These are phyloP conservation scores for Pyrrhia umbra DNA, from an alignment of 2,888 invertebrate species.

Conservation along the genomic window DNA sequence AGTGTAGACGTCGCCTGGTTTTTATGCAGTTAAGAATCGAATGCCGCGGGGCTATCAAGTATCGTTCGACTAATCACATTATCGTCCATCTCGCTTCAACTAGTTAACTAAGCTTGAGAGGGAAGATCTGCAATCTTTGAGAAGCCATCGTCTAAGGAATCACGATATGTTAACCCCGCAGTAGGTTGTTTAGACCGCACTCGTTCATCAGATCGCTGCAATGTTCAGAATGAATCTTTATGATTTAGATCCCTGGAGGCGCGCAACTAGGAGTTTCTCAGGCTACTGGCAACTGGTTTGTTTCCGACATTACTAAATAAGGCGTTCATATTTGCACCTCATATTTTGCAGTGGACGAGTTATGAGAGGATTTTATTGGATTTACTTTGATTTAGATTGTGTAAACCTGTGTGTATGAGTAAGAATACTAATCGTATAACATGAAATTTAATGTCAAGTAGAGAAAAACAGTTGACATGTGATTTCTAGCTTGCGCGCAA, in stretches of 20 bases:
- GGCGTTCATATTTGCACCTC: conserved; percentile 84
- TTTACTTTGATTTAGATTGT: conserved; percentile 75
- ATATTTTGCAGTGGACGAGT: conserved; percentile 74
- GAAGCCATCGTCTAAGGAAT: conserved; percentile 68
- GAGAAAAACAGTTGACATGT: conserved; percentile 41
- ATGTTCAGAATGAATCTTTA: conserved; percentile 84
- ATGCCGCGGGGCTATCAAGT: conserved; percentile 77
- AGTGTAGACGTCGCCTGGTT: conserved; percentile 79
- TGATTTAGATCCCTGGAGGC: conserved; percentile 83
- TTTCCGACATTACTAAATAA: conserved; percentile 85
- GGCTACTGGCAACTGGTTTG: conserved; percentile 83
- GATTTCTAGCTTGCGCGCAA: conserved; percentile 28
- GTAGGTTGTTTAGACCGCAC: conserved; percentile 68
- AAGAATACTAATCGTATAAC: conserved; percentile 42
- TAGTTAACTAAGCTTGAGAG: conserved; percentile 66
- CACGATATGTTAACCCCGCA: conserved; percentile 67
- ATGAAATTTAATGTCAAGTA: conserved; percentile 50
- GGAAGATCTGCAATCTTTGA: conserved; percentile 70
- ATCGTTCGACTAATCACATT: conserved; percentile 78
- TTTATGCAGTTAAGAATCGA: conserved; percentile 77
- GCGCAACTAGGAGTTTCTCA: conserved; percentile 81
- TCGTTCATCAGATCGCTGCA: conserved; percentile 78
- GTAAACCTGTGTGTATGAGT: conserved; percentile 46
- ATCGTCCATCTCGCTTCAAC: conserved; percentile 74
- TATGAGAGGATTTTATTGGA: conserved; percentile 68